Evolutionary conservation across 2,113 vertebrate species (phyloP).

Genomic region (Naja naja): DNA sequence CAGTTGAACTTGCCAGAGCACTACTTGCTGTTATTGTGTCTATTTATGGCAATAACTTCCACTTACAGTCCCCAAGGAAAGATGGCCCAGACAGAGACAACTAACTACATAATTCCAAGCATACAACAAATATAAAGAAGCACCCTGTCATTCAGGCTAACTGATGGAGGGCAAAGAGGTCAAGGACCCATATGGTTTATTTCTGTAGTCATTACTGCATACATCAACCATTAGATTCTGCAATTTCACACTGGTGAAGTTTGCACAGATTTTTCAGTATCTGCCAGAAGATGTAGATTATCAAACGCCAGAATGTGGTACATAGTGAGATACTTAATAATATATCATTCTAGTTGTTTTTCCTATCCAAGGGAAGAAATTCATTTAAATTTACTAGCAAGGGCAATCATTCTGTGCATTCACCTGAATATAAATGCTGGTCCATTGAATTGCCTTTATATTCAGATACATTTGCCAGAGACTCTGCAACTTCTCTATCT

Average conservation of each 20-base stretch:
- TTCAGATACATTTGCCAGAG: background rate
- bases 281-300: background rate
- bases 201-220: background rate
- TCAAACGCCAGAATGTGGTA: background rate
- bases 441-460: background rate
- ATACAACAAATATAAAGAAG: conserved; percentile 10
- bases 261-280: background rate
- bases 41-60: background rate
- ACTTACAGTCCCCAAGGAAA: conserved; percentile 22
- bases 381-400: background rate
- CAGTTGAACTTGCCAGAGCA: conserved; percentile 2
- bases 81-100: conserved; percentile 27
- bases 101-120: conserved; percentile 27
- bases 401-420: background rate
- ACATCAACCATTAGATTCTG: background rate
- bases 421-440: background rate
- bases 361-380: background rate
- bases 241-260: background rate
- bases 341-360: background rate
- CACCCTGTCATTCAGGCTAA: conserved; percentile 12
- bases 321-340: background rate
- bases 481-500: background rate
- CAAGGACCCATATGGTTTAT: conserved; percentile 7
- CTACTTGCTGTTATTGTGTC: background rate
- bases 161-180: background rate